phyloP scores from a whole-genome alignment of 2,797 vertebrate species.

The Spheniscus humboldti region DNA sequence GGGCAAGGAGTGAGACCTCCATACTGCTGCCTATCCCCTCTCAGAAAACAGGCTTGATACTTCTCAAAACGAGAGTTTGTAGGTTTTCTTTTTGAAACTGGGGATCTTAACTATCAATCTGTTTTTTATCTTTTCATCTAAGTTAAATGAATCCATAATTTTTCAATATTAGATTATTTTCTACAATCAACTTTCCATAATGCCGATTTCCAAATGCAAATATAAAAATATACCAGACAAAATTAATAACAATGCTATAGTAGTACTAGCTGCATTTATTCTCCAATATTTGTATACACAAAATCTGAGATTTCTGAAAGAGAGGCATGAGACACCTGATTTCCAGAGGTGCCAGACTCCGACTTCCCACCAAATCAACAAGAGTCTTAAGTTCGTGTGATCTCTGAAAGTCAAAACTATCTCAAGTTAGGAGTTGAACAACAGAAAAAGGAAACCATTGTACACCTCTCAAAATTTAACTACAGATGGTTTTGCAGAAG shows the following conservation, averaged over 20 bases:
- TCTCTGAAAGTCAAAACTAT: neutral
- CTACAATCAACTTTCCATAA: neutral
- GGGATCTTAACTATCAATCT: neutral
- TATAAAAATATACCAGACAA: neutral
- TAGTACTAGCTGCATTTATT: neutral
- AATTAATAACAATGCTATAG: neutral
- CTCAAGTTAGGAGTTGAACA: neutral
- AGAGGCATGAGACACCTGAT: neutral
- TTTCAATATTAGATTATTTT: neutral
- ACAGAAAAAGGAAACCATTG: neutral
- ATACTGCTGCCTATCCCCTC: neutral
- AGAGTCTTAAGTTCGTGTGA: neutral
- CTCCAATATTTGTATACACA: neutral
- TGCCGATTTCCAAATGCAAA: neutral
- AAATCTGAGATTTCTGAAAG: neutral
- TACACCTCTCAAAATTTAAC: neutral
- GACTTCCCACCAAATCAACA: neutral
- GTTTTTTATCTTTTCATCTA: neutral
- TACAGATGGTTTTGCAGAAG: neutral
- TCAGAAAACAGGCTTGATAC: neutral
- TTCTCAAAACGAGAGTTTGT: neutral
- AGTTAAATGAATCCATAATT: neutral
- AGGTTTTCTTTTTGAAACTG: neutral
- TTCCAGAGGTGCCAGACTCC: neutral
- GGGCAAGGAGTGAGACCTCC: neutral